Percentiles rank a stretch among this genome's conserved stretches.
These are phyloP conservation scores for Sceloporus undulatus DNA, from an alignment of 2,113 vertebrate genomes.

Conservation along the genomic window DNA sequence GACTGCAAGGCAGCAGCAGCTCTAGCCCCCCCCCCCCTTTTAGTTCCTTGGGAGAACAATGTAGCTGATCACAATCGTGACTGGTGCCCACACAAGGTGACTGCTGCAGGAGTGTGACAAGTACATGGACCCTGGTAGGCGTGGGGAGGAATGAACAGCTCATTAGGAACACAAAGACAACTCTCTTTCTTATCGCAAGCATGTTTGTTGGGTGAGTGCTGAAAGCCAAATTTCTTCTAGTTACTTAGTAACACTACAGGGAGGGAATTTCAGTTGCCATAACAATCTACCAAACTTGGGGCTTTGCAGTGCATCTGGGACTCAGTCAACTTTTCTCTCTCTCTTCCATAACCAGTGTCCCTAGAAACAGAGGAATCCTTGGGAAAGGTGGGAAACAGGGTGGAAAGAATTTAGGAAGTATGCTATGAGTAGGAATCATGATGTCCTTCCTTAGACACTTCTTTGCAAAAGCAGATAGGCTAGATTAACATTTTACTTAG, in stretches of 20 bases:
- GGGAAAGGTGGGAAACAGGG: not conserved
- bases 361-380: not conserved
- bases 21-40: not conserved
- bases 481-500: too few relatives aligned
- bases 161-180: constrained; percentile 18
- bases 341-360: not conserved
- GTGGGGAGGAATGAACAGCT: constrained; percentile 7
- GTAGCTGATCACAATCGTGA: not conserved
- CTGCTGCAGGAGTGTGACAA: constrained; percentile 3
- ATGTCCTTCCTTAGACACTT: too few relatives aligned
- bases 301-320: not conserved
- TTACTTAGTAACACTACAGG: constrained; percentile 29
- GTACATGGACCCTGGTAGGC: constrained; percentile 24
- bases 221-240: constrained; percentile 28
- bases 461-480: too few relatives aligned
- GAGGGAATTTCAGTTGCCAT: not conserved
- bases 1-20: not conserved
- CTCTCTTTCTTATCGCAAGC: not conserved
- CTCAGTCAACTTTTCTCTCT: not conserved
- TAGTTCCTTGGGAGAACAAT: not conserved
- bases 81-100: constrained; percentile 19
- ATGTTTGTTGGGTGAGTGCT: constrained; percentile 8
- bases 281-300: not conserved
- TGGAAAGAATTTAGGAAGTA: not conserved
- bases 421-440: too few relatives aligned